These are phyloP conservation scores for Buceros bicornis DNA, from an alignment of 2,797 vertebrate genomes.

Conservation along the genomic window DNA sequence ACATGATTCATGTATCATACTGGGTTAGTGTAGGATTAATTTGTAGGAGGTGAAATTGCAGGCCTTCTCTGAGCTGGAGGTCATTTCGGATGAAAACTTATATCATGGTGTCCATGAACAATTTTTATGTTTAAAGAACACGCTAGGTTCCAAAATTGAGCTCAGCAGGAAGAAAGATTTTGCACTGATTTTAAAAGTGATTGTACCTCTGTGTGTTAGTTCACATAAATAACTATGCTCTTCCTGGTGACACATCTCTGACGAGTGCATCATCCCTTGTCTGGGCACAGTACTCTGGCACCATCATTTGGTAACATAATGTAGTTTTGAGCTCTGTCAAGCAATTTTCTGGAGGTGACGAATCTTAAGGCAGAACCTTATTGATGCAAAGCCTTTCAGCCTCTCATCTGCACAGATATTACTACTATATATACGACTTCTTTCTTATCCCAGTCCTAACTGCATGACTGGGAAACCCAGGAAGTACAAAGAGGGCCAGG, in stretches of 20 bases:
- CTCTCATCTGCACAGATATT: neutral
- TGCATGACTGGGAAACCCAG: neutral
- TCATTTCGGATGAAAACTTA: slow-evolving; percentile 32
- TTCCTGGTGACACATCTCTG: neutral
- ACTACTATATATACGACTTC: neutral
- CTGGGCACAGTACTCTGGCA: neutral
- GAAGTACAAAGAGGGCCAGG: neutral
- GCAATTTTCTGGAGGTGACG: neutral
- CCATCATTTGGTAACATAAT: neutral
- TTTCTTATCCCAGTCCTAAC: neutral
- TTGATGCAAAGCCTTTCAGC: neutral
- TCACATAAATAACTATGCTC: neutral
- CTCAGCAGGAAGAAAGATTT: slow-evolving; percentile 33
- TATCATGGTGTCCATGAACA: neutral
- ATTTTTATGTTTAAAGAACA: slow-evolving; percentile 14
- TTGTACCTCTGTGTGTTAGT: neutral
- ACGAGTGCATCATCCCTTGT: neutral
- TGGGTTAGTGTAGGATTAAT: slow-evolving; percentile 2
- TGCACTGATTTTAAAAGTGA: slow-evolving; percentile 24
- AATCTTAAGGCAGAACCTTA: neutral
- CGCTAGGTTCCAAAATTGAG: slow-evolving; percentile 2
- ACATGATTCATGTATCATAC: neutral
- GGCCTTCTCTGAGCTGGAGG: neutral
- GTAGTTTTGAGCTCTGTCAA: neutral
- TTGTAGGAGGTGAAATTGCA: slow-evolving; percentile 30